Evolutionary conservation across 2,888 invertebrate species (phyloP).

Genomic region (Stenchaetothrips biformis): DNA sequence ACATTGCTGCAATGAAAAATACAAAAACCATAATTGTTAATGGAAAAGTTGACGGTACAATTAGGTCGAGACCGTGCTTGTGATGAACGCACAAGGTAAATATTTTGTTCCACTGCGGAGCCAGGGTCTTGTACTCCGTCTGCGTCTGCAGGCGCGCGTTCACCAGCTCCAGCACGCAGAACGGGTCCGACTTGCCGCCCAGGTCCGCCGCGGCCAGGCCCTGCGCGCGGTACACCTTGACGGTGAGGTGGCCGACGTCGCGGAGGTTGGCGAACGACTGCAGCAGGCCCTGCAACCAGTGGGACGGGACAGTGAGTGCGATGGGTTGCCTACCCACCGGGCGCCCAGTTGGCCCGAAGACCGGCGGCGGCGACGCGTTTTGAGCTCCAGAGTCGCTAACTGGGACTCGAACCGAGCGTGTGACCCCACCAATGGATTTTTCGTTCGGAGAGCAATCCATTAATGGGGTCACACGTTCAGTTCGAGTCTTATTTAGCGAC

Average conservation of each 20-base stretch:
- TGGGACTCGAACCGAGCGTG: too few species aligned
- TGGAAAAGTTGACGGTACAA: background rate
- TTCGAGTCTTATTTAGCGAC: too few species aligned
- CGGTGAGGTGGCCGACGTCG: constrained; percentile 91
- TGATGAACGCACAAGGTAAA: constrained; percentile 82
- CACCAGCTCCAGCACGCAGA: constrained; percentile 92
- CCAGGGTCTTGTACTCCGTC: constrained; percentile 95
- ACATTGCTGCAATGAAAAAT: constrained; percentile 61
- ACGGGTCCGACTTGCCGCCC: constrained; percentile 97
- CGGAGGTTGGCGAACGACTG: constrained; percentile 66
- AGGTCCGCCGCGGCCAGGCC: constrained; percentile 92
- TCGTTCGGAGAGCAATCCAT: too few species aligned
- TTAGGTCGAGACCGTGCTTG: background rate
- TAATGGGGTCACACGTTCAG: too few species aligned
- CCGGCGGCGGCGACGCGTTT: too few species aligned
- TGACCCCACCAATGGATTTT: too few species aligned
- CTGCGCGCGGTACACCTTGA: constrained; percentile 70
- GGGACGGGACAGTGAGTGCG: constrained; percentile 41
- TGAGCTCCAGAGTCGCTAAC: too few species aligned
- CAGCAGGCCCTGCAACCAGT: constrained; percentile 56
- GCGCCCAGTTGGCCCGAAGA: too few species aligned
- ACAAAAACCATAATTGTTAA: background rate
- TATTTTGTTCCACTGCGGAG: constrained; percentile 97
- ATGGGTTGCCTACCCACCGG: too few species aligned
- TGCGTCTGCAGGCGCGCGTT: constrained; percentile 95